Evolutionary conservation across 92 coral and sea anemone species (phyloP), one percentile per base, ranked within the genome.

Genomic region (Phymanthus crucifer): DNA sequence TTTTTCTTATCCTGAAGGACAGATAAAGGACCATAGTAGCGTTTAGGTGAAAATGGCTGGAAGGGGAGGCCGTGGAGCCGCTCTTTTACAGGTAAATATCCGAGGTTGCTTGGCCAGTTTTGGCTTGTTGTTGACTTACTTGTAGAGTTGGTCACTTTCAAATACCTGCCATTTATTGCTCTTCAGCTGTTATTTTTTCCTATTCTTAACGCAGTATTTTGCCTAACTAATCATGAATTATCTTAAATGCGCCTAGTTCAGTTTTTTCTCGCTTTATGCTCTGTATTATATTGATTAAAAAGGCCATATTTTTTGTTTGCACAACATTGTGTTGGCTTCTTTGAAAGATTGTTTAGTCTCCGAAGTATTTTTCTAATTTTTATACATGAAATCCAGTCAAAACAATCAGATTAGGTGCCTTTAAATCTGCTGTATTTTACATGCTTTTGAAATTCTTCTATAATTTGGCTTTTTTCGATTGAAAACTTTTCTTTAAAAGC

Each of bases 31-130:
- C 69, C 32, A 56, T 6, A 31, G 32, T 24, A 23, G 13, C 33
- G 68, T n/a, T 72, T 74, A 18, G 27, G 36, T 38, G 58, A 46
- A 74, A 33, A 94, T 94, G 98, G 94, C 98, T 27, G 98, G 98
- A 38, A 87, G 98, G 32, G 98, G 98, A 24, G 98, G 98, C 76
- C 92, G 98, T 36, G 98, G 98, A 40, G 97, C 98, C 6, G 97
- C 96, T 13, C 93, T 94, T 50, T 76, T 94, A 83, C 97, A 94
- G 97, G 98, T 92, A 90, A 74, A 52, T 33, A 40, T 11, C 2
- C 12, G 36, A n/a, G 19, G 19, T 40, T 54, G n/a, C 13, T 56
- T 21, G 33, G 27, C 4, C 13, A 6, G 31, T 13, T 14, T 61
- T 61, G 68, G 43, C 33, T 68, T 67, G 71, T 65, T 29, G 35